Base-by-base conservation (phyloP, 2,797 vertebrate species). In the Sphenodon punctatus region DNA sequence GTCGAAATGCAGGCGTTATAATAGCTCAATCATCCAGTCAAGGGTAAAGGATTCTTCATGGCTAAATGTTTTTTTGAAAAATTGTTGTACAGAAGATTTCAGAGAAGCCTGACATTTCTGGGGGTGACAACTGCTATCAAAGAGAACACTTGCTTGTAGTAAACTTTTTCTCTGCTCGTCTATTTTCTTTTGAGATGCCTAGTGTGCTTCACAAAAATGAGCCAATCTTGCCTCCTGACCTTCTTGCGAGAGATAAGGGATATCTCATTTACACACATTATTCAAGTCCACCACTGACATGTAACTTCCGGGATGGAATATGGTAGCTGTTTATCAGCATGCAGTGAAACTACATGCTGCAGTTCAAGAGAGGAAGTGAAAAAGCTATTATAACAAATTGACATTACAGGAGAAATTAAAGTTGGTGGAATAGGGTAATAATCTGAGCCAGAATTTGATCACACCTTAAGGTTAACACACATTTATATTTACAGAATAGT, bases 41-140 rank as follows among this genome's bases (percentile, higher is more conserved):
- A 60, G 43, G 55, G 32, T 0, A 0, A 14, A 23, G 32, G 34
- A 58, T 34, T 16, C 17, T 30, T 19, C 17, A 55, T 16, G 9
- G 19, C 17, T 55, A 20, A 55, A 55, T 30, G 10, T 20, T 55
- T 49, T 22, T 38, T 36, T 13, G 4, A 1, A 13, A 45, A n/a
- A 15, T 25, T 5, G 30, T 6, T 45, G 41, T 27, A 43, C 2
- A 13, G n/a, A n/a, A n/a, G n/a, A n/a, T 7, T 7, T 25, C 38
- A 9, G 75, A 32, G 36, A 15, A 64, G 39, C 0, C 3, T 23
- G 23, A 10, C 36, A 4, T 22, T 38, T 10, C 48, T 22, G n/a
- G 19, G 0, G 0, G 6, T 3, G 43, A 61, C 10, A 2, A 58
- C 41, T 0, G 0, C 49, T 19, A 3, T n/a, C 22, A 1, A 0